These are phyloP conservation scores for Peromyscus aztecus DNA, from an alignment of 2,797 vertebrate genomes.

Conservation along the genomic window DNA sequence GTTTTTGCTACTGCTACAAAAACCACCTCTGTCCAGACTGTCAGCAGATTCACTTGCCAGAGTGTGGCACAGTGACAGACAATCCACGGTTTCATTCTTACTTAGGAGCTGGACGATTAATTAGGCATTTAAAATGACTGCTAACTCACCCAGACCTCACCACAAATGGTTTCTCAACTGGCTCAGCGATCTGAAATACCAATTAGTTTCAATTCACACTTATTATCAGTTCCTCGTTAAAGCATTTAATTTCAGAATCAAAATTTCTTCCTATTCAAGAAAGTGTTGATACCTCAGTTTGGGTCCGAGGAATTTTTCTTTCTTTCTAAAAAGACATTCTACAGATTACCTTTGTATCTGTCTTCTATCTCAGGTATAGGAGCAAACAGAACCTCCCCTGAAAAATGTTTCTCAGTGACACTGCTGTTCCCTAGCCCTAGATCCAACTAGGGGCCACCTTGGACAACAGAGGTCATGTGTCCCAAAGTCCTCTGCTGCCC, in stretches of 20 bases:
- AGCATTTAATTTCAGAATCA: conserved; percentile 84
- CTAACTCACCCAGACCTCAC: conserved; percentile 85
- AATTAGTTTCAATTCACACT: conserved; percentile 89
- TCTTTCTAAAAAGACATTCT: conserved; percentile 67
- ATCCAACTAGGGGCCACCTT: rapidly evolving
- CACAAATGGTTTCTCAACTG: conserved; percentile 85
- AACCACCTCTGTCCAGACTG: conserved; percentile 71
- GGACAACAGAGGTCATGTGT: no score
- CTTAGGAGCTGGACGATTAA: conserved; percentile 84
- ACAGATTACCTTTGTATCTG: conserved; percentile 8
- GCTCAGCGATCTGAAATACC: conserved; percentile 87
- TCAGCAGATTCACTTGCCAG: conserved; percentile 79
- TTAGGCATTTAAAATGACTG: conserved; percentile 87
- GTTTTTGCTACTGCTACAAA: conserved; percentile 62
- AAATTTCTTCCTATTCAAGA: conserved; percentile 80
- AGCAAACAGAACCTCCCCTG: not conserved
- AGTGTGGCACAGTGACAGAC: conserved; percentile 73
- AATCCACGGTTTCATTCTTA: conserved; percentile 75
- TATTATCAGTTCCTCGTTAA: conserved; percentile 86
- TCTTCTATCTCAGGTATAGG: not conserved
- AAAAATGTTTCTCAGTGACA: not conserved
- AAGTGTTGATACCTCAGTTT: conserved; percentile 75
- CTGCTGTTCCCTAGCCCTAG: not conserved
- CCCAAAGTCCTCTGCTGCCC: not conserved
- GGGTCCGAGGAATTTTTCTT: conserved; percentile 57